Evolutionary conservation across 2,797 vertebrate genomes (phyloP), one percentile per base, ranked within the genome.

Genomic region (Siniperca undulata): DNA sequence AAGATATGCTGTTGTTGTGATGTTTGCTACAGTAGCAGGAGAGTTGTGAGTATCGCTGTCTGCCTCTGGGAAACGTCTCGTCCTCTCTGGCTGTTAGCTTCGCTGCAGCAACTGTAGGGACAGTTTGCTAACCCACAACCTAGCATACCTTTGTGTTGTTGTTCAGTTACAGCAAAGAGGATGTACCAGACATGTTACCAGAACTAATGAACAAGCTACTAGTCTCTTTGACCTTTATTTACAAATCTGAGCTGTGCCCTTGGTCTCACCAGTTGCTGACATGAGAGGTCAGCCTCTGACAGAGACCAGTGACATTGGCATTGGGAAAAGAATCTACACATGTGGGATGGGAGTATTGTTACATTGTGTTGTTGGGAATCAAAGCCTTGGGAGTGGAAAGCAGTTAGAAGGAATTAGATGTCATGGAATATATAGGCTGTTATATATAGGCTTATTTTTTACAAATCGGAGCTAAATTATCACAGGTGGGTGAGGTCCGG

Each of bases 311-410:
- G 19, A 67, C 30, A 62, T 36, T 55, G 9, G 44, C 48, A 67
- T 36, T 55, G 6, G 46, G 2, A 30, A n/a, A 24, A 60, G 66
- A 74, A 73, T 30, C 22, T 58, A 44, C 50, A 19, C 56, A n/a
- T 17, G 5, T 42, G 19, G 11, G 8, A 20, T 19, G 38, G 20
- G 34, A 67, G 17, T 27, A 6, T 38, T 66, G 56, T 64, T 58
- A 24, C 75, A n/a, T 34, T 70, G 30, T 77, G 34, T 11, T 80
- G 67, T 38, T 81, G 58, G 71, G 46, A 71, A 73, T 48, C 66
- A 59, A 50, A 27, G 50, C 55, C 44, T 27, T 58, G 27, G 3
- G 30, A 46, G n/a, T 66, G 14, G 38, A 52, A 40, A 27, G 13
- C 59, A 61, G 48, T 34, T 16, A 7, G 5, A 24, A 40, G 36